phyloP scores from a whole-genome alignment of 64 coral and sea anemone genomes.

The Orbicella faveolata region DNA sequence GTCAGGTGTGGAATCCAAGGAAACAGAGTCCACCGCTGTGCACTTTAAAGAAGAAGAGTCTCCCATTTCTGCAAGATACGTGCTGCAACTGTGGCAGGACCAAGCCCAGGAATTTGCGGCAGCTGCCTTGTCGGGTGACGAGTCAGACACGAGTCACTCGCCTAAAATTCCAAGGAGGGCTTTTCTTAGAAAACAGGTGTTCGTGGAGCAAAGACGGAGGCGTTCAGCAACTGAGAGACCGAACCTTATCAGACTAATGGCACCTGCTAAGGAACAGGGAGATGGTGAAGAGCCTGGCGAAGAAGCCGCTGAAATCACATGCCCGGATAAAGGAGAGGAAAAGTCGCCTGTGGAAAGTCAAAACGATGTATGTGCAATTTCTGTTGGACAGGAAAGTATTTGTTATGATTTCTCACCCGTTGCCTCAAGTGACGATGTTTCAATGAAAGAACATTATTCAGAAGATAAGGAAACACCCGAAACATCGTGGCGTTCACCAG shows the following conservation, averaged over 20 bases:
- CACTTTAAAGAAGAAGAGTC: not conserved
- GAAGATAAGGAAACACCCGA: not conserved
- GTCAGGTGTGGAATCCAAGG: not conserved
- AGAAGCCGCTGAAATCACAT: not conserved
- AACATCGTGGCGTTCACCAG: not conserved
- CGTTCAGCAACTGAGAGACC: conserved; percentile 32
- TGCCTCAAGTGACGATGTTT: not conserved
- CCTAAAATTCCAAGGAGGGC: conserved; percentile 11
- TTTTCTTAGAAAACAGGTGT: conserved; percentile 20
- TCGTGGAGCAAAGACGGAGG: conserved; percentile 25
- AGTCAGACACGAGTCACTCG: not conserved
- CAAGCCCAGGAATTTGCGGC: not conserved
- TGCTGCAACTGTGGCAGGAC: conserved; percentile 22
- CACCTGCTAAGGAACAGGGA: not conserved
- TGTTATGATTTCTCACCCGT: not conserved
- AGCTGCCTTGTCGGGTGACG: conserved; percentile 8
- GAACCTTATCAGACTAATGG: not conserved
- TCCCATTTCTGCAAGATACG: conserved; percentile 14
- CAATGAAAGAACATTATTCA: not conserved
- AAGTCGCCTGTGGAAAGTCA: not conserved
- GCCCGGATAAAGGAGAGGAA: not conserved
- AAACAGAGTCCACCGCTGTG: not conserved
- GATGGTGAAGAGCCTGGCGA: not conserved
- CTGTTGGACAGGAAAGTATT: not conserved
- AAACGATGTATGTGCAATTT: not conserved